Evolutionary conservation across 2,113 vertebrate species (phyloP), one percentile per base, ranked within the genome.

Genomic region (Mugil cephalus): DNA sequence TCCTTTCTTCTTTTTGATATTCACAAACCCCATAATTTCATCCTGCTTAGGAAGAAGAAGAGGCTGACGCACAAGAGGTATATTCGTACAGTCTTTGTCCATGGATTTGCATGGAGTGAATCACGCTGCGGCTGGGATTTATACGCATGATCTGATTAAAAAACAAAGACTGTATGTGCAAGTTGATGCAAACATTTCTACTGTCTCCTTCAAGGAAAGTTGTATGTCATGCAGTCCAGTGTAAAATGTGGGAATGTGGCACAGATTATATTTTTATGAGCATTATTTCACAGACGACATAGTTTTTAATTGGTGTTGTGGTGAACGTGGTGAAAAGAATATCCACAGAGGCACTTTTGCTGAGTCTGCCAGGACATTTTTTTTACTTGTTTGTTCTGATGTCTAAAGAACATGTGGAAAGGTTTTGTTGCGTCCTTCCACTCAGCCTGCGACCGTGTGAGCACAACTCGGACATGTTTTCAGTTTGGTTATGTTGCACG

Each of bases 1-100:
- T 17, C 34, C 35, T 58, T 59, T 8, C 4, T 15, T 54, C 56
- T 53, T 51, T 19, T 50, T 46, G 45, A 45, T 14, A 36, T 59
- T 50, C 34, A 43, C 21, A 45, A 46, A 24, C 47, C 34, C 69
- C 17, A n/a, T 85, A n/a, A 55, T 90, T 77, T 85, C 39, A 71
- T 84, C 34, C 68, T 66, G 51, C 11, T 43, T 74, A 91, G 89
- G 92, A 94, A 36, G 93, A 93, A 85, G 93, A 93, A 69, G 93
- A 93, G 59, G 86, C 70, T 21, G 91, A 90, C 50, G 80, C 39
- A 46, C 66, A 90, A 83, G 94, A 94, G 93, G 94, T 94, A 94
- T 67, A 74, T 55, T 77, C 35, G 18, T 24, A 4, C 9, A 64
- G 47, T 79, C 8, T 52, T 42, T 54, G 34, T 18, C 46, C 7